These are phyloP conservation scores for Atrina japonica DNA, from an alignment of 2,888 invertebrate genomes.

Conservation along the genomic window DNA sequence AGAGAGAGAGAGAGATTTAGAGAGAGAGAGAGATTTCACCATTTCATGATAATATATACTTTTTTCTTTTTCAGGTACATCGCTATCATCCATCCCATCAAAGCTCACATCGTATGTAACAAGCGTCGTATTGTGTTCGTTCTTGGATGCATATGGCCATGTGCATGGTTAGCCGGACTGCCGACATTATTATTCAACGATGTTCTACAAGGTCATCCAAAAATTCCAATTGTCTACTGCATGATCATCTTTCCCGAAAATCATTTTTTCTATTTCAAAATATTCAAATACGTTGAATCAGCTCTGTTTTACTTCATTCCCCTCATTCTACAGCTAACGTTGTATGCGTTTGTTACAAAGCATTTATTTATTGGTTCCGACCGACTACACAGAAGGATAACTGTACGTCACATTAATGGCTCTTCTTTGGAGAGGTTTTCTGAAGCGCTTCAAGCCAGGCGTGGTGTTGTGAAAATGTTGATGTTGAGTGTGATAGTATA, in stretches of 20 bases:
- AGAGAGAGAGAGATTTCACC: too few species aligned
- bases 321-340: conserved; percentile 74
- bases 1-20: too few species aligned
- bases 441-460: conserved; percentile 75
- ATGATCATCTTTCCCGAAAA: conserved; percentile 70
- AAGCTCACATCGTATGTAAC: conserved; percentile 80
- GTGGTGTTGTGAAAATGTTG: conserved; percentile 81
- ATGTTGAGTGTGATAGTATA: conserved; percentile 81
- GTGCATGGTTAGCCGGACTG: conserved; percentile 73
- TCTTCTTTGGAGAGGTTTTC: conserved; percentile 61
- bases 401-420: conserved; percentile 61
- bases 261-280: conserved; percentile 59
- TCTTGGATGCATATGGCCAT: conserved; percentile 79
- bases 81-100: conserved; percentile 80
- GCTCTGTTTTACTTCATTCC: conserved; percentile 79
- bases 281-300: conserved; percentile 78
- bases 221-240: conserved; percentile 71
- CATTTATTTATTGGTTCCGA: conserved; percentile 76
- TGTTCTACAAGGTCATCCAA: conserved; percentile 60
- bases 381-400: conserved; percentile 67
- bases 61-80: conserved; percentile 76
- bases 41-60: not conserved
- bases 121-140: conserved; percentile 74
- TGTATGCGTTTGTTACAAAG: conserved; percentile 77
- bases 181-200: conserved; percentile 78